Evolutionary conservation across 2,113 vertebrate genomes (phyloP).

Genomic region (Sylvietta virens): DNA sequence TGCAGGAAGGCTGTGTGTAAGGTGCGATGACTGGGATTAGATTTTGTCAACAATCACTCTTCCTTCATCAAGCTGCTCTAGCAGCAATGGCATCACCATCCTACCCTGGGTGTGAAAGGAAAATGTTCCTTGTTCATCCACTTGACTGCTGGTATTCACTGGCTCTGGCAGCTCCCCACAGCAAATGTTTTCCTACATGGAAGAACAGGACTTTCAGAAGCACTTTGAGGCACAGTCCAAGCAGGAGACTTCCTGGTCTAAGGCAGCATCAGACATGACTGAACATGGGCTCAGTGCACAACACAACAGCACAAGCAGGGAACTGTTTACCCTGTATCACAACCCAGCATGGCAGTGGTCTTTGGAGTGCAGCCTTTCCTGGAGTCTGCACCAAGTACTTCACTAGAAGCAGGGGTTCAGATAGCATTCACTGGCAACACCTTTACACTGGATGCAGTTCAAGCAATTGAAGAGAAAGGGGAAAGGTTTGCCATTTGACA

Average conservation of each 20-base stretch:
- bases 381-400: accelerated
- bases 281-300: neutral
- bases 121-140: neutral
- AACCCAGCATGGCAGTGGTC: neutral
- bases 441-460: neutral
- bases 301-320: neutral
- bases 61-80: neutral
- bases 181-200: neutral
- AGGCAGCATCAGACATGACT: neutral
- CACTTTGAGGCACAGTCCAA: neutral
- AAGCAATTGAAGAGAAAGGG: neutral
- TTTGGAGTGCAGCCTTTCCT: neutral
- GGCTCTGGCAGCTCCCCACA: neutral
- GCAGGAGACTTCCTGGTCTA: neutral
- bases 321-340: neutral
- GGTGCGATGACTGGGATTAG: neutral
- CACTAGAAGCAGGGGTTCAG: neutral
- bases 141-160: neutral
- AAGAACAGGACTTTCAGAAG: neutral
- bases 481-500: neutral
- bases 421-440: neutral
- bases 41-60: neutral
- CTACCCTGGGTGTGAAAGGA: neutral
- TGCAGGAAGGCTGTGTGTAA: neutral
- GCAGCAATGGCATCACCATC: neutral